phyloP scores from a whole-genome alignment of 2,113 vertebrate genomes.

The Lycocorax pyrrhopterus region DNA sequence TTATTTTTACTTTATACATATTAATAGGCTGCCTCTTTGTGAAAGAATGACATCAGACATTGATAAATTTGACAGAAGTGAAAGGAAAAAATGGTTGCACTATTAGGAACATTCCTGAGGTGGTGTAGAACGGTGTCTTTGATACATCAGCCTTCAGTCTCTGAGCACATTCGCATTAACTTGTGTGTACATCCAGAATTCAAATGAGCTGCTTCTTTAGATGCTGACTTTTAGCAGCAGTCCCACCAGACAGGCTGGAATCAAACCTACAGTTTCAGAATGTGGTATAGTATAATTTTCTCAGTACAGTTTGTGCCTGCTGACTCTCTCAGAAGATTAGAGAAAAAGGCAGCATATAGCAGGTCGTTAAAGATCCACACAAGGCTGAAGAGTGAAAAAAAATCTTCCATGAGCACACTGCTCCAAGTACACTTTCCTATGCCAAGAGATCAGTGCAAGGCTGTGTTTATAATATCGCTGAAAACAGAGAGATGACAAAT shows the following conservation, averaged over 20 bases:
- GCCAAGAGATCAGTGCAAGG: constrained; percentile 26
- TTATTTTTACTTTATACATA: constrained; percentile 68
- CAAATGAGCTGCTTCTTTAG: constrained; percentile 72
- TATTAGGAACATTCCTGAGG: constrained; percentile 73
- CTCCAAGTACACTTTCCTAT: constrained; percentile 35
- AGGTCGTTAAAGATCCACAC: constrained; percentile 57
- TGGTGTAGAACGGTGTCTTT: constrained; percentile 67
- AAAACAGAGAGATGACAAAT: constrained; percentile 59
- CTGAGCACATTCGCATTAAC: constrained; percentile 70
- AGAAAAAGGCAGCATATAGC: constrained; percentile 27
- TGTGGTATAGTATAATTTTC: constrained; percentile 62
- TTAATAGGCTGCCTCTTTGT: constrained; percentile 66
- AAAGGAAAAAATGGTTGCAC: constrained; percentile 63
- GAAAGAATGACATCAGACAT: constrained; percentile 69
- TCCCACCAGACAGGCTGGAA: constrained; percentile 65
- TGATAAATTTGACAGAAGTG: constrained; percentile 74
- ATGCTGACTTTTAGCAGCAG: constrained; percentile 66
- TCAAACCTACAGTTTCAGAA: constrained; percentile 60
- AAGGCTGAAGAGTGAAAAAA: constrained; percentile 48
- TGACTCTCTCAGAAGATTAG: constrained; percentile 71
- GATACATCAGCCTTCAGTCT: constrained; percentile 73
- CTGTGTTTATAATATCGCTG: constrained; percentile 57
- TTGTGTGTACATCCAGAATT: constrained; percentile 71
- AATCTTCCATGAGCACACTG: neutral
- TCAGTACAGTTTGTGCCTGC: constrained; percentile 65